Evolutionary conservation across 2,888 invertebrate genomes (phyloP).

Genomic region (Melanargia galathea): DNA sequence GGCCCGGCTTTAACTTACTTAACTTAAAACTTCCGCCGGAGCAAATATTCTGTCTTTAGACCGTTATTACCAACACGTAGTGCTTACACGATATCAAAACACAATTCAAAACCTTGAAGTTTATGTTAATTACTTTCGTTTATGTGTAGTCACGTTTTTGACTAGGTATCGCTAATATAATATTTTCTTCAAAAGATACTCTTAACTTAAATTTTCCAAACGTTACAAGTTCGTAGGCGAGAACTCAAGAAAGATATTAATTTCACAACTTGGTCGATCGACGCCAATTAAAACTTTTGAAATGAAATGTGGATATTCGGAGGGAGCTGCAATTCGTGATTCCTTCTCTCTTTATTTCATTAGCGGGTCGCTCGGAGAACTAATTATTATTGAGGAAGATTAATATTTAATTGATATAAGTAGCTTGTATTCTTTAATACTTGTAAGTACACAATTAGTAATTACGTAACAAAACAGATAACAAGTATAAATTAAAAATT

Average conservation of each 20-base stretch:
- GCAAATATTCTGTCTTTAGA: too few relatives aligned
- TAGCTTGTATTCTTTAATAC: too few relatives aligned
- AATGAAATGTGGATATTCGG: slow-evolving; percentile 17
- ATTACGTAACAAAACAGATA: too few relatives aligned
- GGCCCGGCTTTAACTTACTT: too few relatives aligned
- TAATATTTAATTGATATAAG: background rate
- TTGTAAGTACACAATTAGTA: too few relatives aligned
- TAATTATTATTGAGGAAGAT: background rate
- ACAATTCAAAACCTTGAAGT: background rate
- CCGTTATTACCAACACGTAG: too few relatives aligned
- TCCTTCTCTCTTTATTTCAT: slow-evolving; percentile 8
- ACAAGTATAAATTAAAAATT: too few relatives aligned
- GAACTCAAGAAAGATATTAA: slow-evolving; percentile 59
- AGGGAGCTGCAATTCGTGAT: slow-evolving; percentile 4
- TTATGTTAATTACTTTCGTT: slow-evolving; percentile 1
- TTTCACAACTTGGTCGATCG: slow-evolving; percentile 67
- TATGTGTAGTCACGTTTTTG: slow-evolving; percentile 10
- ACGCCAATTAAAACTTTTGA: slow-evolving; percentile 71
- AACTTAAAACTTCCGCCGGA: too few relatives aligned
- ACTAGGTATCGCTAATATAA: background rate
- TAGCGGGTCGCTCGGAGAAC: slow-evolving; percentile 1
- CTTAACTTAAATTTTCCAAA: slow-evolving; percentile 6
- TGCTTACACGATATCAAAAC: too few relatives aligned
- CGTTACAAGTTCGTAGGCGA: slow-evolving; percentile 13
- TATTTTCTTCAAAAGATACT: background rate